Conservation (phyloP, 2,113 vertebrate genomes). For the Ariopsis seemanni region DNA sequence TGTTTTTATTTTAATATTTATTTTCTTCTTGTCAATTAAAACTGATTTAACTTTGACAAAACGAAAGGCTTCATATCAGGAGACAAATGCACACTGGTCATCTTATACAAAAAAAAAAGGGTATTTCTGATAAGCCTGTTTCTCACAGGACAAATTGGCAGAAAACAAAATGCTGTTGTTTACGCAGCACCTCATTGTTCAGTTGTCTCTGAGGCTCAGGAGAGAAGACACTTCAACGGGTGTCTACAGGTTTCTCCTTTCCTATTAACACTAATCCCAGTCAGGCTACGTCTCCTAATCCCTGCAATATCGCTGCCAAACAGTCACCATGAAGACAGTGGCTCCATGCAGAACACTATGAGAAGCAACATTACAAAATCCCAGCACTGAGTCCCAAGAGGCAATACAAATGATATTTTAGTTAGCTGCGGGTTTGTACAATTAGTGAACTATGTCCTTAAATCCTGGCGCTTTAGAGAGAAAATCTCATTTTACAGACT, state of each 20-base stretch:
- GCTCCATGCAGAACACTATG: constrained; percentile 7
- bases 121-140: neutral
- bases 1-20: too few species aligned
- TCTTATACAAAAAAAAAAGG: neutral
- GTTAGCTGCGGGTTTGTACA: constrained; percentile 19
- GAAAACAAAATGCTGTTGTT: constrained; percentile 25
- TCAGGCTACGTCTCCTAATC: constrained; percentile 39
- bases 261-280: constrained; percentile 38
- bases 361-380: constrained; percentile 8
- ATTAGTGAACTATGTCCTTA: constrained; percentile 24
- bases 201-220: constrained; percentile 4
- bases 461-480: constrained; percentile 17
- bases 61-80: neutral
- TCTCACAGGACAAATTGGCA: neutral
- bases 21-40: neutral
- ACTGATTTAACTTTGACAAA: neutral
- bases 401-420: constrained; percentile 46
- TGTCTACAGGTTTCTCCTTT: constrained; percentile 34
- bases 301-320: constrained; percentile 35
- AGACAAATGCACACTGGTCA: neutral
- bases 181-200: constrained; percentile 23
- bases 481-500: constrained; percentile 24
- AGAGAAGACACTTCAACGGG: neutral
- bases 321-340: constrained; percentile 34
- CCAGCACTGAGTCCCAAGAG: constrained; percentile 19